These are phyloP conservation scores for Aspiorhynchus laticeps DNA, from an alignment of 2,113 vertebrate species.

Conservation along the genomic window DNA sequence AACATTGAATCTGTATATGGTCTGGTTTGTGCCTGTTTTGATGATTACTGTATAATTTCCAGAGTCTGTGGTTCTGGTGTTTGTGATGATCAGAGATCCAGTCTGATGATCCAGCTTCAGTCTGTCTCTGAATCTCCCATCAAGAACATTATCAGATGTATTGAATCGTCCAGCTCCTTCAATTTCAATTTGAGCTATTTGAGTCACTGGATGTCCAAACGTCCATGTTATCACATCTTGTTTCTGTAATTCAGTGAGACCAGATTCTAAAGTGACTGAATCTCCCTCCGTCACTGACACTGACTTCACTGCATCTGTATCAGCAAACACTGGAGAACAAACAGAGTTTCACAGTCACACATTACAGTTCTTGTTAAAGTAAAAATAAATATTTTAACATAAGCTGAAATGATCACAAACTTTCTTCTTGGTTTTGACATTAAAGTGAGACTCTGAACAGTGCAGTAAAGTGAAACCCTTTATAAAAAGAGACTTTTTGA, in stretches of 20 bases:
- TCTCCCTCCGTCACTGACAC: background rate
- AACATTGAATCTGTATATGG: background rate
- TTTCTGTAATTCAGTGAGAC: accelerated
- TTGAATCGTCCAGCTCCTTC: accelerated
- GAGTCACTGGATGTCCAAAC: background rate
- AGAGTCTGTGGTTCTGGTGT: background rate
- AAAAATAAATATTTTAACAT: no score
- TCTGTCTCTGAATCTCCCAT: background rate
- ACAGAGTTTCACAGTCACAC: background rate
- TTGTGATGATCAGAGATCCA: background rate
- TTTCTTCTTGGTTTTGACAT: no score
- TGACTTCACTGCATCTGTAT: background rate
- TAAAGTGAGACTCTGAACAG: no score
- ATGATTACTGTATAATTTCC: background rate
- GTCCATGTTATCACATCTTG: background rate
- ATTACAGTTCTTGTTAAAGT: no score
- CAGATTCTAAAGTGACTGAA: background rate
- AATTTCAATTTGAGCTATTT: accelerated
- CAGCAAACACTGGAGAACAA: background rate
- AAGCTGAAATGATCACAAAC: no score
- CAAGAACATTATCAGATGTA: background rate
- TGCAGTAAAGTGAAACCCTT: no score
- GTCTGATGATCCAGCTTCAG: background rate
- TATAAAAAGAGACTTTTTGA: no score
- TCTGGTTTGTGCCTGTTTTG: no score